Percentiles rank a stretch among this genome's conserved stretches.
Conservation (phyloP, 2,113 vertebrate genomes). For the Gymnobelideus leadbeateri region DNA sequence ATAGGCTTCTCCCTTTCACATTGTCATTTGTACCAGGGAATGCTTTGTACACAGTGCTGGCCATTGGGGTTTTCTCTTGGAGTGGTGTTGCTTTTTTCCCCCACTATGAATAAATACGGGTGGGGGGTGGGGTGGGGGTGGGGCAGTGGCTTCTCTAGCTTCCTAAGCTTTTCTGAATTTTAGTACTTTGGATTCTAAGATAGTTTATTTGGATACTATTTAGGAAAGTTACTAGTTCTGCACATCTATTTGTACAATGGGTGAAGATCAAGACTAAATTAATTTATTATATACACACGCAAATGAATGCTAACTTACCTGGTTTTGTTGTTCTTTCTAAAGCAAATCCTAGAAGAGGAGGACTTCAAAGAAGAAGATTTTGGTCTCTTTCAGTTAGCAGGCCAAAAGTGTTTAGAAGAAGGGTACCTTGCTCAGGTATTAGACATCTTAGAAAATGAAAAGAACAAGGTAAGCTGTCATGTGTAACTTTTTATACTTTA, state of each 20-base stretch:
- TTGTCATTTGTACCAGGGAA: not conserved
- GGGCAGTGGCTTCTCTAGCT: conserved; percentile 42
- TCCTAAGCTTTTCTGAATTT: conserved; percentile 36
- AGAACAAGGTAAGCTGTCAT: conserved; percentile 89
- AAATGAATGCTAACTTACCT: conserved; percentile 7
- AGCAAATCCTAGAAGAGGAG: conserved; percentile 92
- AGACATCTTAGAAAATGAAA: conserved; percentile 93
- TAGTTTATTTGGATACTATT: conserved; percentile 49
- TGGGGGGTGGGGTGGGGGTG: not conserved
- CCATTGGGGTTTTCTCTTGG: conserved; percentile 50
- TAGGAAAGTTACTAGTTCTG: conserved; percentile 53
- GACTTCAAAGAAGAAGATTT: conserved; percentile 93
- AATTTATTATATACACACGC: conserved; percentile 43
- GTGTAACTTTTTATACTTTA: conserved; percentile 41
- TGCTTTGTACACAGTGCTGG: conserved; percentile 41
- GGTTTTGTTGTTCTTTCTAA: conserved; percentile 48
- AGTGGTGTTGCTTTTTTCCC: conserved; percentile 49
- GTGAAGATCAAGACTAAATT: not conserved
- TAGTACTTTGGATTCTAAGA: conserved; percentile 35
- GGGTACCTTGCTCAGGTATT: conserved; percentile 90
- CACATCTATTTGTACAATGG: not conserved
- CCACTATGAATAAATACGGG: conserved; percentile 12
- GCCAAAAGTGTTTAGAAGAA: conserved; percentile 92
- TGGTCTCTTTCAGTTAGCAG: conserved; percentile 89
- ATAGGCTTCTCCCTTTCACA: conserved; percentile 40